Evolutionary conservation across 2,797 vertebrate species (phyloP), one percentile per base, ranked within the genome.

Genomic region (Anomalospiza imberbis): DNA sequence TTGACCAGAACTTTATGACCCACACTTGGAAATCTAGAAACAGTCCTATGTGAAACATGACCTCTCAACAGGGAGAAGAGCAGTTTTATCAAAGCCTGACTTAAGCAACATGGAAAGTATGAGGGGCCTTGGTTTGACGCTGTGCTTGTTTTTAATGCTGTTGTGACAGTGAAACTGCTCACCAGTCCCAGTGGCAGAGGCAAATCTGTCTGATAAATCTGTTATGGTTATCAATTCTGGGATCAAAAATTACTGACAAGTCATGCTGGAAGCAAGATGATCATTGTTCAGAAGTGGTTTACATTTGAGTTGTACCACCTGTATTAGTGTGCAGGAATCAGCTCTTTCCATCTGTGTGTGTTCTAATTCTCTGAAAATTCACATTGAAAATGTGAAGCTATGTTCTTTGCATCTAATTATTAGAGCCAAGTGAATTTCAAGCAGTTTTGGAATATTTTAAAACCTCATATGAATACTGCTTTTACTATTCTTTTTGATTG

Each of bases 341-440:
- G 20, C 16, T 73, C 32, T 55, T 81, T 57, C 40, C 14, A 28
- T 71, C n/a, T 11, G 0, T 54, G 3, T 73, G n/a, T 34, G 47
- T 74, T 66, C 34, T 71, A 45, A 25, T 80, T 51, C 13, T 74
- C 65, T 83, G 75, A 67, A 79, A 83, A 26, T 31, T 51, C 58
- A 48, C 21, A 6, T 31, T 66, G 54, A 29, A 80, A 82, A 50
- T 40, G 17, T 36, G 36, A 62, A 80, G 62, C 29, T 60, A 5
- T 7, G 1, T 40, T 89, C n/a, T 89, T 84, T 61, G 21, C 51
- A 57, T 85, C 31, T 78, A 9, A 48, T 38, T 36, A 76, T 50
- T 94, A 85, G 40, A 89, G 48, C 31, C 25, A 17, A 66, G 26
- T 57, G 85, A 92, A 67, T 94, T 93, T 90, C 44, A 82, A 29